Evolutionary conservation across 2,888 invertebrate species (phyloP), one percentile per base, ranked within the genome.

Genomic region (Phaonia tiefii): DNA sequence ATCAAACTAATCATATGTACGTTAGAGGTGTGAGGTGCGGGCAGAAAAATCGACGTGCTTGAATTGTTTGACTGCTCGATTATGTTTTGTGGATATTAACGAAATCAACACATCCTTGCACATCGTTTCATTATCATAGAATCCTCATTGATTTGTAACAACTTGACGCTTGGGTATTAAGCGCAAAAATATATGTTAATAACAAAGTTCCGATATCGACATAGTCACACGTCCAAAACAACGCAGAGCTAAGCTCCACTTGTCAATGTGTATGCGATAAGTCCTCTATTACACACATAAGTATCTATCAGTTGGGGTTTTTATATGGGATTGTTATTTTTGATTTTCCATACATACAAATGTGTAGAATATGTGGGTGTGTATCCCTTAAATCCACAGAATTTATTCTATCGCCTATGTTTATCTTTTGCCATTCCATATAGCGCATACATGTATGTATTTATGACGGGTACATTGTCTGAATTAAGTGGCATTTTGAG

Each of bases 61-160:
- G 51, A 11, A 2, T 51, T 2, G 25, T 13, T 22, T 22, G 25
- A 54, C 22, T 54, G 54, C 22, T 54, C 54, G 54, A 54, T 54
- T 54, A 54, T 44, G 58, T 72, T 60, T 20, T 44, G 42, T 17
- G 56, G 3, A 8, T 71, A 20, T 71, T 58, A 56, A 71, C 58
- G 31, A 17, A 17, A 71, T 17, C 13, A 44, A 58, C 56, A 46
- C 26, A 56, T 42, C 17, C 54, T 25, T 69, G 42, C 25, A 42
- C 44, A 26, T 31, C 26, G 70, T 66, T 73, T 54, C 42, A 65
- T 73, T 65, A 65, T 44, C 51, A 44, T 65, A 31, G 44, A 54
- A 73, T 54, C 73, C 63, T 54, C 65, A 65, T 65, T 73, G 73
- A 73, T 73, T 44, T 65, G 51, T 73, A 44, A 73, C 44, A 65